Base-by-base conservation (phyloP, 2,888 invertebrate genomes). In the Melikaiella ostensackeni region DNA sequence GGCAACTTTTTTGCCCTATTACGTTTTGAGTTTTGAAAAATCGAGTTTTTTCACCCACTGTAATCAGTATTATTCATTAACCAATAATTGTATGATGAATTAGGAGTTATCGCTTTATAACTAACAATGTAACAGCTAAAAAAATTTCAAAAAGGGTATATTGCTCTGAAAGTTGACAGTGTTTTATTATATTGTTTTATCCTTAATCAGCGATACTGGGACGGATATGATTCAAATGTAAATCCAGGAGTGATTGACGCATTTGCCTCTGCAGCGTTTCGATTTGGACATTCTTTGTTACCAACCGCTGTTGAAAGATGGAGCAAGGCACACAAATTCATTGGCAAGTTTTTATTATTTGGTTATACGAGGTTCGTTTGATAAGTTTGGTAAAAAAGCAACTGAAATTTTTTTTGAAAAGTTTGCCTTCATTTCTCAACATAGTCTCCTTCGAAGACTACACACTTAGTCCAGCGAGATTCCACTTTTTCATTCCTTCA, bases 311-410 rank as follows among this genome's bases (percentile, higher is more conserved):
- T 98, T 6, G 98, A 98, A 91, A 94, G 98, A 89, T 98, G 98
- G 97, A 98, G 97, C 76, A 98, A 98, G 92, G 97, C 97, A 33
- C 98, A 98, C 91, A 98, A 98, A 92, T 98, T 98, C 88, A 97
- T 98, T 83, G 96, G 96, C 96, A 93, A 93, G 86, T 82, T 42
- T 35, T 24, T 24, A 35, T 30, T 19, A 38, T 64, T 33, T 33
- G 8, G 19, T 38, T 64, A 35, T 30, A 2, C n/a, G n/a, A n/a
- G n/a, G n/a, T n/a, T n/a, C n/a, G n/a, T n/a, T n/a, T n/a, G n/a
- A n/a, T n/a, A n/a, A n/a, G n/a, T n/a, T n/a, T n/a, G n/a, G n/a
- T n/a, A n/a, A n/a, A n/a, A n/a, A n/a, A n/a, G n/a, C n/a, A n/a
- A n/a, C n/a, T n/a, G n/a, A n/a, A n/a, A n/a, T n/a, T n/a, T n/a